These are phyloP conservation scores for Aldabrachelys gigantea DNA, from an alignment of 2,113 vertebrate species.

Conservation along the genomic window DNA sequence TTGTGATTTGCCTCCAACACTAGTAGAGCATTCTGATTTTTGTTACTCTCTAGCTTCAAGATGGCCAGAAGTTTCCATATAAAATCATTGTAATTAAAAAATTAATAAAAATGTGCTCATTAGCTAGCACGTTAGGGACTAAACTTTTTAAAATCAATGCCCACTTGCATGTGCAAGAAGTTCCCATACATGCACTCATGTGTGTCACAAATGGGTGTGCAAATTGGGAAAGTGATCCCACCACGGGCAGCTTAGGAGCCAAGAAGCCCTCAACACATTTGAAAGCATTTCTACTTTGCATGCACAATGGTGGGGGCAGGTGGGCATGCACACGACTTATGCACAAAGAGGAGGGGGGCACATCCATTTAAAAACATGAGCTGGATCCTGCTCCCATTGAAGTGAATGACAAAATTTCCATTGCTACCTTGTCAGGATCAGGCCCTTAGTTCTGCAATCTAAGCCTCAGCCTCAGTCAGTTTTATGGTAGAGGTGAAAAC, in stretches of 20 bases:
- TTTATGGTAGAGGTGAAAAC: not conserved
- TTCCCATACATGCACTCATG: not conserved
- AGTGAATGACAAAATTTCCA: not conserved
- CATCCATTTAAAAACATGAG: not conserved
- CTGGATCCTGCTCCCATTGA: not conserved
- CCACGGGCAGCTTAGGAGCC: not conserved
- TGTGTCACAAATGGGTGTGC: not conserved
- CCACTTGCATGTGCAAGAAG: constrained; percentile 51
- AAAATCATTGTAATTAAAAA: not conserved
- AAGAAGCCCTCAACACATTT: not conserved
- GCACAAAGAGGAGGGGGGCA: rapidly evolving
- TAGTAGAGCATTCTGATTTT: constrained; percentile 12
- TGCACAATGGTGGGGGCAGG: not conserved
- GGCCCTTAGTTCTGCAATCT: not conserved
- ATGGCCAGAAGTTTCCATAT: not conserved
- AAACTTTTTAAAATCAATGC: constrained; percentile 27
- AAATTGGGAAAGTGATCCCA: constrained; percentile 25
- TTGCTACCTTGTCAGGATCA: not conserved
- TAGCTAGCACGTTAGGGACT: constrained; percentile 10
- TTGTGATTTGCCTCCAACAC: constrained; percentile 15
- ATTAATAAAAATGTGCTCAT: constrained; percentile 24
- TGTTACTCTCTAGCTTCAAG: constrained; percentile 10
- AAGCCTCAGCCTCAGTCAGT: not conserved
- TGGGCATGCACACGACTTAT: not conserved
- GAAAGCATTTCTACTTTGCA: not conserved